These are phyloP conservation scores for Macrosoma leucophasiata DNA, from an alignment of 2,888 invertebrate species.

Conservation along the genomic window DNA sequence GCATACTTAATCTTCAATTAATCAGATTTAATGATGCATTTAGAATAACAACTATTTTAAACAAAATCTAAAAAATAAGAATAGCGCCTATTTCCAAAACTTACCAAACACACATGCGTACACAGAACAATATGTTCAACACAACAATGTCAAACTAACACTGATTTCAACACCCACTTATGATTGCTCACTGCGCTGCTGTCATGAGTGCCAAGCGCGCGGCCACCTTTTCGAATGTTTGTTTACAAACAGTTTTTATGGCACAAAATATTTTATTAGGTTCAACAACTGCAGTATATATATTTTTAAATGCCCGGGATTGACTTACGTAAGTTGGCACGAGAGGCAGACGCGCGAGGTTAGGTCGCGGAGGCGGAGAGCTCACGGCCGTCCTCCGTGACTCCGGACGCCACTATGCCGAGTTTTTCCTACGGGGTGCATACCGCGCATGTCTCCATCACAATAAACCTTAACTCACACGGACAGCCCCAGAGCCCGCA, in stretches of 20 bases:
- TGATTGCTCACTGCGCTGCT: slow-evolving; percentile 28
- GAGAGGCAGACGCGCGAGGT: slow-evolving; percentile 19
- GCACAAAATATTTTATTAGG: too few species aligned
- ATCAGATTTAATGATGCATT: too few species aligned
- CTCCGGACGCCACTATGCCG: slow-evolving; percentile 52
- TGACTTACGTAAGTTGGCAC: slow-evolving; percentile 62
- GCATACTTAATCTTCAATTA: too few species aligned
- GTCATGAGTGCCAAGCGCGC: slow-evolving; percentile 9
- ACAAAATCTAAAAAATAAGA: too few species aligned
- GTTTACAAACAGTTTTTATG: slow-evolving; percentile 2
- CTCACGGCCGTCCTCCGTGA: slow-evolving; percentile 40
- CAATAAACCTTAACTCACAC: slow-evolving; percentile 60
- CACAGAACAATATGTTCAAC: too few species aligned
- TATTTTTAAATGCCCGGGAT: slow-evolving; percentile 11
- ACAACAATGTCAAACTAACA: slow-evolving; percentile 42
- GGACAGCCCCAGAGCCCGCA: slow-evolving; percentile 45
- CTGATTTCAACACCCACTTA: slow-evolving; percentile 42
- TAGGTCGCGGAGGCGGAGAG: slow-evolving; percentile 23
- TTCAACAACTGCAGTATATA: too few species aligned
- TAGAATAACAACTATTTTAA: too few species aligned
- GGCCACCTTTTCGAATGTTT: slow-evolving; percentile 1
- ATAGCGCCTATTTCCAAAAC: too few species aligned
- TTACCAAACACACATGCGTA: too few species aligned
- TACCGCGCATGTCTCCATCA: slow-evolving; percentile 64
- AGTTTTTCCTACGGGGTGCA: slow-evolving; percentile 30